Conservation (phyloP, 1,140 invertebrate species). For the Cyclargus thomasi region DNA sequence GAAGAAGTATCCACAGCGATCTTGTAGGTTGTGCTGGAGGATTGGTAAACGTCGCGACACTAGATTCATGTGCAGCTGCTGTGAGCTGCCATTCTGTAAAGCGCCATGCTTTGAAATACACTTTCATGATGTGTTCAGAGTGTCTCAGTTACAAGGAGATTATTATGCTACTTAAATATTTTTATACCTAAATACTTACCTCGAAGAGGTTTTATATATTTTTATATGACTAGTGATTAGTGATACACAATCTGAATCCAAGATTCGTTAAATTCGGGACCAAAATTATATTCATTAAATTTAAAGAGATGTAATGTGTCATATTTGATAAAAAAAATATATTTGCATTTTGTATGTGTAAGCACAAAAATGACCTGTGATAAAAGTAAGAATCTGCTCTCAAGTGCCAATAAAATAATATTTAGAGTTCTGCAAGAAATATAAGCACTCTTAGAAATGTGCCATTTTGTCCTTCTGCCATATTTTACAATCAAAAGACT, state of each 20-base stretch:
- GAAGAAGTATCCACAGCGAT: slow-evolving; percentile 73
- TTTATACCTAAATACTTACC: slow-evolving; percentile 27
- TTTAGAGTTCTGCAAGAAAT: slow-evolving; percentile 1
- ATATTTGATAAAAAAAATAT: slow-evolving; percentile 13
- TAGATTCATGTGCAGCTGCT: slow-evolving; percentile 70
- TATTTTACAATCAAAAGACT: slow-evolving; percentile 50
- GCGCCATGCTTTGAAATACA: slow-evolving; percentile 71
- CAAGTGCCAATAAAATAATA: slow-evolving; percentile 45
- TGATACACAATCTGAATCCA: slow-evolving; percentile 49
- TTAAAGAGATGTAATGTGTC: neutral
- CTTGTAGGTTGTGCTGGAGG: slow-evolving; percentile 70
- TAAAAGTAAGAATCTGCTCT: slow-evolving; percentile 46
- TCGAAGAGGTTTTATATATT: slow-evolving; percentile 36
- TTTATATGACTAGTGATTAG: slow-evolving; percentile 33
- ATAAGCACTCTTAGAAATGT: slow-evolving; percentile 32
- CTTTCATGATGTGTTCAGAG: slow-evolving; percentile 64
- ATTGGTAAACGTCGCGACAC: slow-evolving; percentile 68
- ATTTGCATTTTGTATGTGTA: slow-evolving; percentile 12
- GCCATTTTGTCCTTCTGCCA: slow-evolving; percentile 59
- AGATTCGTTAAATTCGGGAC: slow-evolving; percentile 63
- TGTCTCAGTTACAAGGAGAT: slow-evolving; percentile 62
- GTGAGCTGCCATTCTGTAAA: slow-evolving; percentile 71
- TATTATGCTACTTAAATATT: slow-evolving; percentile 56
- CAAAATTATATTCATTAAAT: slow-evolving; percentile 37
- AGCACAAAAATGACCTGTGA: slow-evolving; percentile 48